Conservation (phyloP, 2,797 vertebrate genomes). For the Mormyrus proboscirostris region DNA sequence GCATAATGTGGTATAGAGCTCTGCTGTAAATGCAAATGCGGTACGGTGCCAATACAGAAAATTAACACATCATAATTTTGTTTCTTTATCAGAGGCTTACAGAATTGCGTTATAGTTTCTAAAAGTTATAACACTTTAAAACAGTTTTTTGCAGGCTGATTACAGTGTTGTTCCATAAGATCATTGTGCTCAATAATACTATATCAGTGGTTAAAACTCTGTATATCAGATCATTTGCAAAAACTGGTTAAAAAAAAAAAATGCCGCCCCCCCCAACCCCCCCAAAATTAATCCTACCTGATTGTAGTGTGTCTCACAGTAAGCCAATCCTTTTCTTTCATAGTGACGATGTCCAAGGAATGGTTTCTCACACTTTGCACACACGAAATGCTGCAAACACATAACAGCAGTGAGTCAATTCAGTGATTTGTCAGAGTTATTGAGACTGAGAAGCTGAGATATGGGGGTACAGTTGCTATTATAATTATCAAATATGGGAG, state of each 20-base stretch:
- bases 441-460: neutral
- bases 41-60: neutral
- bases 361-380: constrained; percentile 90
- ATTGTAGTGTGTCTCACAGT: constrained; percentile 98
- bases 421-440: neutral
- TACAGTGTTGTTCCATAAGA: neutral
- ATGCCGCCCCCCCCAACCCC: neutral
- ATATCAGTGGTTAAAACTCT: neutral
- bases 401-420: constrained; percentile 42
- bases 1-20: neutral
- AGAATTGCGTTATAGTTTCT: neutral
- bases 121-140: neutral
- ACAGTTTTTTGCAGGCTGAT: neutral
- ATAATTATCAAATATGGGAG: neutral
- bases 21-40: neutral
- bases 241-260: neutral
- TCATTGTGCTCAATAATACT: neutral
- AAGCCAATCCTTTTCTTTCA: constrained; percentile 92
- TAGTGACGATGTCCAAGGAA: constrained; percentile 98
- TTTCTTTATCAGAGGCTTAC: neutral
- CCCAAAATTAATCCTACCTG: constrained; percentile 67
- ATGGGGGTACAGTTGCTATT: neutral
- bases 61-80: neutral
- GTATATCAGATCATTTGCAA: neutral
- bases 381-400: constrained; percentile 84